Evolutionary conservation across 1,140 invertebrate species (phyloP).

Genomic region (Pseudomyrmex dendroicus): DNA sequence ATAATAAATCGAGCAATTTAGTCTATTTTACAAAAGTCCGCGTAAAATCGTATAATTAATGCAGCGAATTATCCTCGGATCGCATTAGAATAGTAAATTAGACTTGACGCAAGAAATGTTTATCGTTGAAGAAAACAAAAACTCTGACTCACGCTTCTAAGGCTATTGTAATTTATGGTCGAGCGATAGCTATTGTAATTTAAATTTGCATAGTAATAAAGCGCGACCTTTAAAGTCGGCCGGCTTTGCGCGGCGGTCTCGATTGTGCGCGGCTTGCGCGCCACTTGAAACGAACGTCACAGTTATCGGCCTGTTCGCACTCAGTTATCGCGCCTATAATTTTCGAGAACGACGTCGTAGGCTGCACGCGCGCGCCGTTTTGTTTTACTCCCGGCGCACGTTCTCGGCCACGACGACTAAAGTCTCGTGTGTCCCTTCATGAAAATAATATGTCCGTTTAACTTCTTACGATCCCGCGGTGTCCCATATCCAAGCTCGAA

Average conservation of each 20-base stretch:
- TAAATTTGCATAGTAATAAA: conserved; percentile 42
- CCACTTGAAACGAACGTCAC: conserved; percentile 12
- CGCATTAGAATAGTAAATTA: conserved; percentile 20
- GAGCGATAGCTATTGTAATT: conserved; percentile 32
- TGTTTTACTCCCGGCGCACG: conserved; percentile 64
- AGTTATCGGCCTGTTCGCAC: conserved; percentile 62
- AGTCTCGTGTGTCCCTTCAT: conserved; percentile 77
- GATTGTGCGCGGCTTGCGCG: conserved; percentile 2
- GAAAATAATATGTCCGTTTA: conserved; percentile 77
- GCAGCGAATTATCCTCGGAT: neutral
- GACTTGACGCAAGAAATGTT: conserved; percentile 3
- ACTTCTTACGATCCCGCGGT: conserved; percentile 68
- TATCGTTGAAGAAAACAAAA: conserved; percentile 2
- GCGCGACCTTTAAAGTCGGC: conserved; percentile 15
- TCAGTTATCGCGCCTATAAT: conserved; percentile 70
- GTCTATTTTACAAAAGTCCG: no score
- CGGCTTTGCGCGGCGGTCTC: neutral
- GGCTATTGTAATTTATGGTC: neutral
- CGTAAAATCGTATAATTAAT: neutral
- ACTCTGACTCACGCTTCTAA: conserved; percentile 9
- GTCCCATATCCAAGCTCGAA: conserved; percentile 66
- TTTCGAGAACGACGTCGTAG: conserved; percentile 61
- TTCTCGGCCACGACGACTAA: conserved; percentile 60
- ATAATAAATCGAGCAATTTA: neutral
- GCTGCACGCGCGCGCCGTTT: conserved; percentile 58